phyloP scores from a whole-genome alignment of 2,888 invertebrate genomes.

The Leuctra nigra region DNA sequence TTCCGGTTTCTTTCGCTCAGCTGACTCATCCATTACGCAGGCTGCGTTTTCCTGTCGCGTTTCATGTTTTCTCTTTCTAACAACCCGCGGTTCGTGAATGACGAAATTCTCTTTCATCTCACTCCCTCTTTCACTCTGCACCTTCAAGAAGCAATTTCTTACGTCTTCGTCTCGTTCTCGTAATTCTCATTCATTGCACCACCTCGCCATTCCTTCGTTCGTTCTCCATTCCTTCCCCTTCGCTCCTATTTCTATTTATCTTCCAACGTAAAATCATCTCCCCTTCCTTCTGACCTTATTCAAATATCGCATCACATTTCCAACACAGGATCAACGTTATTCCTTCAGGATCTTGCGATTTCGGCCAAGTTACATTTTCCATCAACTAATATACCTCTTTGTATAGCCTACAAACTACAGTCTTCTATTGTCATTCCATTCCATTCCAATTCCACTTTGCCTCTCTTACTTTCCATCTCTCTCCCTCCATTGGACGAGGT shows the following conservation, averaged over 20 bases:
- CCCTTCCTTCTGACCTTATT: background rate
- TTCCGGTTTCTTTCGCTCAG: background rate
- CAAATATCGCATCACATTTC: constrained; percentile 1
- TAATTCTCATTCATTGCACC: constrained; percentile 12
- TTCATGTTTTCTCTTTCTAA: constrained; percentile 11
- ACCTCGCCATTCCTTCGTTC: background rate
- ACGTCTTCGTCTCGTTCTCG: background rate
- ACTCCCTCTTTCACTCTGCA: background rate
- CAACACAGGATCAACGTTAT: constrained; percentile 2
- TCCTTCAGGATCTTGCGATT: background rate
- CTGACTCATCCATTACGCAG: background rate
- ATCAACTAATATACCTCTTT: constrained; percentile 7
- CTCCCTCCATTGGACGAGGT: background rate
- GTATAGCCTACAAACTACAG: constrained; percentile 3
- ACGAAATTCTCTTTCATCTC: constrained; percentile 3
- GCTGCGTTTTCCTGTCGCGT: background rate
- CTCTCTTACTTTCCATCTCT: background rate
- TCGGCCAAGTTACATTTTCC: background rate
- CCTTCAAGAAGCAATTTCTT: background rate
- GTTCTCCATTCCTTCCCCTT: constrained; percentile 1
- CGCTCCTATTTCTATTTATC: constrained; percentile 1
- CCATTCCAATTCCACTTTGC: background rate
- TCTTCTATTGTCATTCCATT: constrained; percentile 10
- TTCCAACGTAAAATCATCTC: constrained; percentile 1
- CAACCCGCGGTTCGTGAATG: constrained; percentile 5